A percentile compares a stretch with the other conserved stretches of the same genome.
phyloP scores from a whole-genome alignment of 37 sponge, comb jelly and placozoan genomes.

The Cladorhizidae sp. region DNA sequence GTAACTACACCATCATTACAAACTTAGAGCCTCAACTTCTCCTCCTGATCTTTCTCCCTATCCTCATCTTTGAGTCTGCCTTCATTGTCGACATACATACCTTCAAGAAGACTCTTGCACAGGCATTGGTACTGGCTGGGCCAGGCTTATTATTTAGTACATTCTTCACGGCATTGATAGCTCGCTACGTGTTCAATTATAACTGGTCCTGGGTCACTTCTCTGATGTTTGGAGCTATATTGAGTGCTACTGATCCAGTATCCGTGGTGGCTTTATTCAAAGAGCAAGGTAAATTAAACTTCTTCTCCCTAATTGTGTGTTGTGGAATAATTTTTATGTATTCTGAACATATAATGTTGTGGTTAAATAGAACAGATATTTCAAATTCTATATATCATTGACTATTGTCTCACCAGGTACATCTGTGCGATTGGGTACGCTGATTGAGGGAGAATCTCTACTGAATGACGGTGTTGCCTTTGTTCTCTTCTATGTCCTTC shows the following conservation, averaged over 20 bases:
- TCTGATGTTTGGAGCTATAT: slow-evolving; percentile 80
- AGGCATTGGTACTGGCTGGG: slow-evolving; percentile 79
- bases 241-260: slow-evolving; percentile 95
- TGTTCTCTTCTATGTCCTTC: slow-evolving; percentile 80
- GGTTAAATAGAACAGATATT: not conserved
- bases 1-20: slow-evolving; percentile 68
- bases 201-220: slow-evolving; percentile 87
- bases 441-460: slow-evolving; percentile 94
- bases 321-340: not conserved
- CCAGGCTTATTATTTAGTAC: slow-evolving; percentile 78
- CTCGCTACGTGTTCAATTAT: slow-evolving; percentile 80
- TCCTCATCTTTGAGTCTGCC: slow-evolving; percentile 91
- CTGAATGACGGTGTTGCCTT: slow-evolving; percentile 92
- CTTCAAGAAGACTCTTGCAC: slow-evolving; percentile 87
- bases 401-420: slow-evolving; percentile 43
- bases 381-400: not conserved
- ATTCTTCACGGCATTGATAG: slow-evolving; percentile 73
- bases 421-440: slow-evolving; percentile 77
- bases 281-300: slow-evolving; percentile 51
- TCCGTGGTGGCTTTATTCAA: slow-evolving; percentile 88
- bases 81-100: slow-evolving; percentile 93
- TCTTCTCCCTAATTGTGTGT: not conserved
- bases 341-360: not conserved
- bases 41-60: slow-evolving; percentile 83
- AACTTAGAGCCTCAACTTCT: slow-evolving; percentile 86